Percentiles rank a stretch among this genome's conserved stretches.
phyloP scores from a whole-genome alignment of 1,140 invertebrate species.

The Camponotus pennsylvanicus region DNA sequence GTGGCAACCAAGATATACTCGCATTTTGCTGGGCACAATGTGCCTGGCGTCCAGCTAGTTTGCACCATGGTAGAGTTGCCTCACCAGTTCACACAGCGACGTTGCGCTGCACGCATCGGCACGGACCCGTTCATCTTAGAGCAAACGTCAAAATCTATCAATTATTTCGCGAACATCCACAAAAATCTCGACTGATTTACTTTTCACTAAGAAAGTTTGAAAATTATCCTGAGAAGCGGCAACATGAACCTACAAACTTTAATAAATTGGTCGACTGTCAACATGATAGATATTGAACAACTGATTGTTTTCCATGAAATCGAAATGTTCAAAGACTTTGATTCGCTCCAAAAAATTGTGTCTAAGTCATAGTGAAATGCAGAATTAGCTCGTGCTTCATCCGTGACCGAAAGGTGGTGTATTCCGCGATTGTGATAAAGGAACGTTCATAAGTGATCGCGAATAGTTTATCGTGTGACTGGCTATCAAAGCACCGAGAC shows the following conservation, averaged over 20 bases:
- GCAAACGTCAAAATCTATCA: slow-evolving; percentile 9
- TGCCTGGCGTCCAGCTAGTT: slow-evolving; percentile 65
- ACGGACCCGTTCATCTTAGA: slow-evolving; percentile 27
- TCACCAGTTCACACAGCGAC: slow-evolving; percentile 80
- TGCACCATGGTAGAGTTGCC: slow-evolving; percentile 54
- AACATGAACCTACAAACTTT: slow-evolving; percentile 23
- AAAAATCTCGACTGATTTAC: background rate
- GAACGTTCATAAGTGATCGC: slow-evolving; percentile 32
- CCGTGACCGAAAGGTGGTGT: slow-evolving; percentile 28
- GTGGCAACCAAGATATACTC: slow-evolving; percentile 66
- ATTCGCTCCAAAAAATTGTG: background rate
- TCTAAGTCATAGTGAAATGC: slow-evolving; percentile 33
- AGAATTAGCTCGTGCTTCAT: slow-evolving; percentile 17
- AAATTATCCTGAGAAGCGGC: background rate
- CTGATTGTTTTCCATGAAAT: slow-evolving; percentile 12
- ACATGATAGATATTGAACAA: background rate
- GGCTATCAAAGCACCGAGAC: slow-evolving; percentile 39
- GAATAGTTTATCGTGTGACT: slow-evolving; percentile 32
- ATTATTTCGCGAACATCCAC: background rate
- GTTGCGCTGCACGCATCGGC: slow-evolving; percentile 79
- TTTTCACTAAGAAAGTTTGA: background rate
- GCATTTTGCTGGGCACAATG: slow-evolving; percentile 72
- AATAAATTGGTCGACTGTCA: background rate
- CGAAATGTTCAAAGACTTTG: slow-evolving; percentile 26
- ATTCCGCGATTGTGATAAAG: slow-evolving; percentile 29